phyloP scores from a whole-genome alignment of 1,140 invertebrate species.

The Lepidurus packardi region DNA sequence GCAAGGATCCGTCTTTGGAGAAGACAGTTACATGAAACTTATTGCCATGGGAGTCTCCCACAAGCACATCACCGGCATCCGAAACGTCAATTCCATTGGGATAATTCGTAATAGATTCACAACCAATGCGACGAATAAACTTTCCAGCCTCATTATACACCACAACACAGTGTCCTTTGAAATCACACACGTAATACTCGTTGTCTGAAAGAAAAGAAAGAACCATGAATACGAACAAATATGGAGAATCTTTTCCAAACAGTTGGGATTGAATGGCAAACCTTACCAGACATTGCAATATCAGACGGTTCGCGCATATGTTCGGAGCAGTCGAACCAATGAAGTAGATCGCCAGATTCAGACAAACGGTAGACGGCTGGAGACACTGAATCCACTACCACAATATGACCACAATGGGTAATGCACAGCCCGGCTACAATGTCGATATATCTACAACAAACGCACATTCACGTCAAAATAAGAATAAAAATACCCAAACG shows the following conservation, averaged over 20 bases:
- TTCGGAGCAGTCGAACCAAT: conserved; percentile 95
- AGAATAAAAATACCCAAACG: conserved; percentile 24
- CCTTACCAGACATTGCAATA: conserved; percentile 81
- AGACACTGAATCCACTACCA: conserved; percentile 93
- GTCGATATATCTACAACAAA: conserved; percentile 71
- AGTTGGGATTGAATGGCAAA: conserved; percentile 27
- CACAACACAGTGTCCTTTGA: conserved; percentile 94
- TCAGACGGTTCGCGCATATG: conserved; percentile 96
- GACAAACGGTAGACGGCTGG: conserved; percentile 92
- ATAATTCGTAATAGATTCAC: conserved; percentile 91
- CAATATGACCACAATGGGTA: conserved; percentile 81
- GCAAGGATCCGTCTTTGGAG: conserved; percentile 72
- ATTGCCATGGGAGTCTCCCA: conserved; percentile 96
- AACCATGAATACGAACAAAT: conserved; percentile 20
- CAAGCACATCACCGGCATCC: conserved; percentile 88
- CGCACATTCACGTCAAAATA: conserved; percentile 27
- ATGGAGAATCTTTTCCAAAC: neutral
- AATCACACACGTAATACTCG: conserved; percentile 95
- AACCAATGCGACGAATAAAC: conserved; percentile 86
- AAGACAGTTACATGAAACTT: conserved; percentile 94
- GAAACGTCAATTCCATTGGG: conserved; percentile 97
- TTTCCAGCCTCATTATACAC: conserved; percentile 88
- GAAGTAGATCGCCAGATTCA: conserved; percentile 79
- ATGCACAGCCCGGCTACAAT: conserved; percentile 94
- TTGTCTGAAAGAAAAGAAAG: conserved; percentile 58